Evolutionary conservation across 2,113 vertebrate species (phyloP).

Genomic region (Coryphaenoides rupestris): DNA sequence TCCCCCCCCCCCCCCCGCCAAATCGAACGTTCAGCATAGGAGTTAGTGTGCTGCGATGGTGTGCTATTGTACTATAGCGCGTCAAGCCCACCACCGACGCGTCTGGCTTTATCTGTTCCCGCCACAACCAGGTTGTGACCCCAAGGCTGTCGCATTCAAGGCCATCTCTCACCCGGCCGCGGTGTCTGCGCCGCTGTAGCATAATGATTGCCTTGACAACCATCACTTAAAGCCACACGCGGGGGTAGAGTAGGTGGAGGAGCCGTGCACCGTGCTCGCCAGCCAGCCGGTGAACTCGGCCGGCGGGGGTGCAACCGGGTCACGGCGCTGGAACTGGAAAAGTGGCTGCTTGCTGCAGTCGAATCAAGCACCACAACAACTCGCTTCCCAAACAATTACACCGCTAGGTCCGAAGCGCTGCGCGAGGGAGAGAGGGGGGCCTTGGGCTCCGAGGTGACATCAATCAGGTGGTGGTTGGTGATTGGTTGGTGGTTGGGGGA

Average conservation of each 20-base stretch:
- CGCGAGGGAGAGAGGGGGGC: slow-evolving; percentile 29
- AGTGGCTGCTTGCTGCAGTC: slow-evolving; percentile 64
- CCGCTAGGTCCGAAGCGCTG: slow-evolving; percentile 46
- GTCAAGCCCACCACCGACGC: slow-evolving; percentile 35
- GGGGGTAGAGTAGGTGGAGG: slow-evolving; percentile 72
- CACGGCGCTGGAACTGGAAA: slow-evolving; percentile 68
- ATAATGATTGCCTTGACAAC: slow-evolving; percentile 80
- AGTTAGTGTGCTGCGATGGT: not conserved
- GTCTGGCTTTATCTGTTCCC: slow-evolving; percentile 54
- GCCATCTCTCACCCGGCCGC: slow-evolving; percentile 66
- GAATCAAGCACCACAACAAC: slow-evolving; percentile 53
- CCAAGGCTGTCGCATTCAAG: slow-evolving; percentile 67
- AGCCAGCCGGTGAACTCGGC: slow-evolving; percentile 73
- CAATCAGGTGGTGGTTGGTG: too few relatives aligned
- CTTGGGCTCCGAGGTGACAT: too few relatives aligned
- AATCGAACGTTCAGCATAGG: not conserved
- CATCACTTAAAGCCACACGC: slow-evolving; percentile 73
- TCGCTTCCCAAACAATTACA: slow-evolving; percentile 64
- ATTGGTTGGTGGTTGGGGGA: slow-evolving; percentile 8
- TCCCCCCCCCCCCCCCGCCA: too few relatives aligned
- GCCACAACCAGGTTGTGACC: slow-evolving; percentile 73
- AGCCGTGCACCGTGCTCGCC: slow-evolving; percentile 65
- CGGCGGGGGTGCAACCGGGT: slow-evolving; percentile 71
- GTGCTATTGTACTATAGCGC: slow-evolving; percentile 54
- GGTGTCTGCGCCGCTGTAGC: slow-evolving; percentile 66